Conservation (phyloP, 1,140 invertebrate genomes). For the Mesaphorura yosii region DNA sequence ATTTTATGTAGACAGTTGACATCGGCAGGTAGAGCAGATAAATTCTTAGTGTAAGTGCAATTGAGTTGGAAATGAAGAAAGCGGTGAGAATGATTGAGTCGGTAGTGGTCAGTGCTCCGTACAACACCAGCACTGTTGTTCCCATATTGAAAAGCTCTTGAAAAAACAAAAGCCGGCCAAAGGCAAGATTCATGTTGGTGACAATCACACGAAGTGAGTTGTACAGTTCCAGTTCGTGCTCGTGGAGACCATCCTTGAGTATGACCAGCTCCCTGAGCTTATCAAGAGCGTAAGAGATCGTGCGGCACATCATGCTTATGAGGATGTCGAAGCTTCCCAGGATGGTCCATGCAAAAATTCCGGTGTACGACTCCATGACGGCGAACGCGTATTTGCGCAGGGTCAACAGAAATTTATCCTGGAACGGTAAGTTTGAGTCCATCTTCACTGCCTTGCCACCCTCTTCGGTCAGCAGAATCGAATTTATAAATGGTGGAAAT, state of each 20-base stretch:
- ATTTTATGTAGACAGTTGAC: neutral
- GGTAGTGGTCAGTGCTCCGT: neutral
- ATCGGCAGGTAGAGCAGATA: constrained; percentile 7
- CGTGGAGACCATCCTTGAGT: neutral
- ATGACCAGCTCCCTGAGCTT: neutral
- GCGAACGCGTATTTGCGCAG: neutral
- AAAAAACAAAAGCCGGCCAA: neutral
- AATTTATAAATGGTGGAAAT: constrained; percentile 10
- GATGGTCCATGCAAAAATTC: neutral
- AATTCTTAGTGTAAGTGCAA: constrained; percentile 1
- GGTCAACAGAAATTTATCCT: neutral
- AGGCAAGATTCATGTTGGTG: neutral
- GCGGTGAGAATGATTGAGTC: neutral
- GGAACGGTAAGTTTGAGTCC: neutral
- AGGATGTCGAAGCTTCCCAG: neutral
- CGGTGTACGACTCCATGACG: neutral
- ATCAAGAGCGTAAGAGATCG: neutral
- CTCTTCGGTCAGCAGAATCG: neutral
- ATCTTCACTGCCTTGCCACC: neutral
- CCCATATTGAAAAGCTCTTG: constrained; percentile 4
- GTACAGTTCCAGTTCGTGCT: neutral
- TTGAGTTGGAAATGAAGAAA: constrained; percentile 1
- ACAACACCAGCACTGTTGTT: neutral
- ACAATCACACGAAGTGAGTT: neutral
- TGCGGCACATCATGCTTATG: constrained; percentile 3